These are phyloP conservation scores for Macaria liturata DNA, from an alignment of 2,888 invertebrate genomes.

Conservation along the genomic window DNA sequence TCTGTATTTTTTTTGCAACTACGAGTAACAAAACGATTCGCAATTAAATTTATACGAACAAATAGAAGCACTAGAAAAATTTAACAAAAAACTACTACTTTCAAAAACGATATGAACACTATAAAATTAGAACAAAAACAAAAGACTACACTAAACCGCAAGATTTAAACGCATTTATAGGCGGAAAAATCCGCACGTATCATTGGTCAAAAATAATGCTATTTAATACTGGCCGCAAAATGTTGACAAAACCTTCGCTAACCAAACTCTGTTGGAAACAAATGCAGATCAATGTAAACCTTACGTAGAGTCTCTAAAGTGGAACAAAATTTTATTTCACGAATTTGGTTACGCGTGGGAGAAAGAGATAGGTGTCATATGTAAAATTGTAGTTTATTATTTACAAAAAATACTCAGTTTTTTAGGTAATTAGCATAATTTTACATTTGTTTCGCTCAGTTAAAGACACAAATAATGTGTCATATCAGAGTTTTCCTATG, in stretches of 20 bases:
- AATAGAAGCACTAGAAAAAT: no score
- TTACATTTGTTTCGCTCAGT: no score
- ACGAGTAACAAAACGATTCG: no score
- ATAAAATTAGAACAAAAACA: conserved; percentile 44
- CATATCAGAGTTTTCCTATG: no score
- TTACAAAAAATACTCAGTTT: no score
- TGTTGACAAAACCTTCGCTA: conserved; percentile 64
- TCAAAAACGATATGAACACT: not conserved
- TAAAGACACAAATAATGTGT: no score
- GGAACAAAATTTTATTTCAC: conserved; percentile 34
- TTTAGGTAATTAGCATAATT: no score
- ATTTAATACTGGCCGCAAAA: conserved; percentile 70
- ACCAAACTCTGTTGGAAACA: conserved; percentile 1
- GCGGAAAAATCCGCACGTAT: conserved; percentile 69
- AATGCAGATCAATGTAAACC: conserved; percentile 41
- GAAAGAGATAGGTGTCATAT: conserved; percentile 56
- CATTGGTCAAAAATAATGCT: conserved; percentile 82
- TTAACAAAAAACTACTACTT: no score
- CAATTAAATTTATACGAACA: no score
- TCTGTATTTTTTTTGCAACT: no score
- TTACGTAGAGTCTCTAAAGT: conserved; percentile 32
- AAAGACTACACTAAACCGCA: conserved; percentile 57
- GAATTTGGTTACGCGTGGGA: conserved; percentile 47
- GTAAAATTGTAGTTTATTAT: no score
- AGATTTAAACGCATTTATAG: conserved; percentile 63